Evolutionary conservation across 1,140 invertebrate species (phyloP), one percentile per base, ranked within the genome.

Genomic region (Microplitis mediator): DNA sequence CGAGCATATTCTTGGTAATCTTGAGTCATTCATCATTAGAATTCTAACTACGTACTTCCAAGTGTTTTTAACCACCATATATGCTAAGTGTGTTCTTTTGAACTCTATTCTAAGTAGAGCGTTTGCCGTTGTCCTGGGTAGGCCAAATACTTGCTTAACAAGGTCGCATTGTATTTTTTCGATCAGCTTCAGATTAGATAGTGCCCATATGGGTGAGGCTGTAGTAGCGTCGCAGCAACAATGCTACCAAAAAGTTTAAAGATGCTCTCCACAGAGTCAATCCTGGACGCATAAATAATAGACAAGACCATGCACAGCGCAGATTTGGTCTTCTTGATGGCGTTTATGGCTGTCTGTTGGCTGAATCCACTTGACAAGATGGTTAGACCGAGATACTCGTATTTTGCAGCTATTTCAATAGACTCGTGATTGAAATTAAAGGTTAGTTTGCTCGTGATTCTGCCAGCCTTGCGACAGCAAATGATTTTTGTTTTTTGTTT

Each of bases 401-500:
- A 66, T 4, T n/a, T 39, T 39, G 4, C 36, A 39, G 36, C 36
- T 39, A 39, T 39, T 39, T 39, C 36, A 6, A 39, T 39, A 39
- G 36, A 5, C 36, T 39, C 36, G 36, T 4, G 36, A 5, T 39
- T 11, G 11, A 6, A 54, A 3, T 5, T 13, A 9, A 3, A 68
- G 23, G 32, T 52, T 34, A 60, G 16, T 69, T 32, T 34, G 11
- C 13, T 69, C 16, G 35, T 3, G 35, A 4, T 13, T 39, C 76
- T 67, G 1, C 74, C 69, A 32, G 73, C 74, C 50, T 64, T 51
- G 60, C 76, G 74, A 45, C 73, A 64, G 54, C 73, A 60, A 31
- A 79, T 23, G 50, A 77, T 66, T 67, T 76, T 79, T 23, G 72
- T 75, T 72, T 79, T 79, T n/a, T 62, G 69, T 9, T 65, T n/a